phyloP scores from a whole-genome alignment of 2,113 vertebrate genomes.

The Lophius piscatorius region DNA sequence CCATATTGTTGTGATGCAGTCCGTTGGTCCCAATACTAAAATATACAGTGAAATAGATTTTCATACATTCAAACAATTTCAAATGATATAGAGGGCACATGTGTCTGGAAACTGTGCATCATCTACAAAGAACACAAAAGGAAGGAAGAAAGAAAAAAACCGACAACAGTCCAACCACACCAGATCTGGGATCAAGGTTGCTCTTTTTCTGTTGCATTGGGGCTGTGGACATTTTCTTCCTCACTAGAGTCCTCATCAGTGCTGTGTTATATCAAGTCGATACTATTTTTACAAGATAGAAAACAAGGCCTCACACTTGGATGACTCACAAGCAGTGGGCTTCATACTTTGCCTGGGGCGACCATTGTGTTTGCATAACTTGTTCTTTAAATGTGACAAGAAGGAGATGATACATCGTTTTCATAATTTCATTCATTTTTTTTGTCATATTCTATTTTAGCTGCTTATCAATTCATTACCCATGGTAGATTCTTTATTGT shows the following conservation, averaged over 20 bases:
- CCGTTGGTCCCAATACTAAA: too few relatives aligned
- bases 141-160: not conserved
- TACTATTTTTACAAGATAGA: constrained; percentile 61
- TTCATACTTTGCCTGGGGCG: constrained; percentile 38
- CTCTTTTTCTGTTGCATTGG: constrained; percentile 23
- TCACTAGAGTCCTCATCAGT: constrained; percentile 43
- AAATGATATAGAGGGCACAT: too few relatives aligned
- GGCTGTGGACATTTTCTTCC: constrained; percentile 22
- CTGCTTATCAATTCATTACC: not conserved
- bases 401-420: not conserved
- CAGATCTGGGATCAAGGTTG: constrained; percentile 40
- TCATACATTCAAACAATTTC: too few relatives aligned
- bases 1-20: too few relatives aligned
- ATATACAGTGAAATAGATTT: too few relatives aligned
- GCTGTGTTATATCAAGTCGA: constrained; percentile 45
- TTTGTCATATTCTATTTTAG: constrained; percentile 1
- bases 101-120: too few relatives aligned
- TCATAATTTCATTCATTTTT: not conserved
- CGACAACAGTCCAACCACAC: not conserved
- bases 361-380: constrained; percentile 44
- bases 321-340: constrained; percentile 43
- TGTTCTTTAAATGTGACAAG: constrained; percentile 18
- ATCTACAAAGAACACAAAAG: too few relatives aligned
- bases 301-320: constrained; percentile 43
- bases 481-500: not conserved